A percentile compares a stretch with the other conserved stretches of the same genome.
phyloP scores from a whole-genome alignment of 2,888 invertebrate species.

The Amphimallon solstitiale region DNA sequence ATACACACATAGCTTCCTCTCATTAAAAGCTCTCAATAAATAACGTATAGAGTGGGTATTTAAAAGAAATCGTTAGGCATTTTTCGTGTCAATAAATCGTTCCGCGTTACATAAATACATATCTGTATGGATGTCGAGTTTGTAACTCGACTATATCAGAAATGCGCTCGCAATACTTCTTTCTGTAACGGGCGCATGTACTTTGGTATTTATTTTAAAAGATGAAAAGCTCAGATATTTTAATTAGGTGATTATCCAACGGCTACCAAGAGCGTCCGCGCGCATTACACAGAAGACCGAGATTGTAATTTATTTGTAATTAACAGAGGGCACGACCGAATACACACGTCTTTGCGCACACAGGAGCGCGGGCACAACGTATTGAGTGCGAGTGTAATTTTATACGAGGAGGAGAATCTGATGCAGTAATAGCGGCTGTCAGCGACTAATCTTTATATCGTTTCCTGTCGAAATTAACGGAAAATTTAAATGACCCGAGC shows the following conservation, averaged over 20 bases:
- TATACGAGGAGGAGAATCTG: conserved; percentile 10
- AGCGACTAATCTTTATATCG: conserved; percentile 23
- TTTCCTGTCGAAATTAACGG: conserved; percentile 35
- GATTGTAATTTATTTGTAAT: conserved; percentile 38
- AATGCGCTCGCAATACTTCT: too few relatives aligned
- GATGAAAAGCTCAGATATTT: conserved; percentile 42
- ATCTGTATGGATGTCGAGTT: too few relatives aligned
- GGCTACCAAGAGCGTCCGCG: conserved; percentile 36
- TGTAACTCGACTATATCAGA: too few relatives aligned
- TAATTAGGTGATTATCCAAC: conserved; percentile 44
- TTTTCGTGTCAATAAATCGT: too few relatives aligned
- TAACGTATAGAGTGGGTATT: too few relatives aligned
- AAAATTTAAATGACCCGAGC: conserved; percentile 11
- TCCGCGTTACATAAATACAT: too few relatives aligned
- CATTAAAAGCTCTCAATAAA: too few relatives aligned
- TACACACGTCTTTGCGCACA: conserved; percentile 7
- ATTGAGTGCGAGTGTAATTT: conserved; percentile 32
- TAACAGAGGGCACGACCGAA: conserved; percentile 28
- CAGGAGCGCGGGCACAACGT: too few relatives aligned
- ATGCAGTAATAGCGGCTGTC: conserved; percentile 31
- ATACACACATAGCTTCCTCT: too few relatives aligned
- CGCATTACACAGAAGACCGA: conserved; percentile 3
- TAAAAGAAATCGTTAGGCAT: too few relatives aligned
- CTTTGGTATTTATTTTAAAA: conserved; percentile 37
- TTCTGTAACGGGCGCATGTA: too few relatives aligned